Percentiles rank a stretch among this genome's conserved stretches.
phyloP scores from a whole-genome alignment of 1,140 invertebrate genomes.

The Steinernema khuongi region DNA sequence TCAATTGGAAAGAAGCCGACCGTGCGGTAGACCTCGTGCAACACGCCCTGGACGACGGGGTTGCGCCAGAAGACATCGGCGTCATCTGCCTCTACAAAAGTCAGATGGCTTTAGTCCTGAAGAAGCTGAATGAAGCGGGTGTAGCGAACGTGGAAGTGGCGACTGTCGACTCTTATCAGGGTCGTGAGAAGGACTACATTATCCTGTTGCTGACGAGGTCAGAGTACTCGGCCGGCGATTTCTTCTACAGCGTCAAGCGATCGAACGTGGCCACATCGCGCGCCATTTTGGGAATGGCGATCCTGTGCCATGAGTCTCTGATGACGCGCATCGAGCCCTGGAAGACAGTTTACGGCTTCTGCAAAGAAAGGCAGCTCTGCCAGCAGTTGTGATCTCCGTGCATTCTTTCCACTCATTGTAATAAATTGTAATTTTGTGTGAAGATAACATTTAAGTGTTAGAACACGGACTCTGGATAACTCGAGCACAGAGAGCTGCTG shows the following conservation, averaged over 20 bases:
- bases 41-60: not conserved
- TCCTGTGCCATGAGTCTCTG: not conserved
- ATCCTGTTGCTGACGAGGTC: not conserved
- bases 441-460: too few species aligned
- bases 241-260: not conserved
- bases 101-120: not conserved
- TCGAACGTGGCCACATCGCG: not conserved
- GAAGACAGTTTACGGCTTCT: not conserved
- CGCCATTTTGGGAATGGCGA: not conserved
- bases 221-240: not conserved
- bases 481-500: too few species aligned
- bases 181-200: conserved; percentile 10
- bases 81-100: conserved; percentile 7
- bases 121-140: not conserved
- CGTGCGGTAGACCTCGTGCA: not conserved
- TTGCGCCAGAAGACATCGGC: not conserved
- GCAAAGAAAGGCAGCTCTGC: too few species aligned
- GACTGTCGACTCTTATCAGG: not conserved
- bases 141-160: not conserved
- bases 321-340: not conserved
- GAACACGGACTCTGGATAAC: too few species aligned
- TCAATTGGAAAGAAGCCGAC: not conserved
- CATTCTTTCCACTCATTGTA: too few species aligned
- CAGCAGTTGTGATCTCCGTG: too few species aligned
- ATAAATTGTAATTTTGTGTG: too few species aligned